Percentiles rank a stretch among this genome's conserved stretches.
These are phyloP conservation scores for Drosophila acutilabella DNA, from an alignment of 2,888 invertebrate genomes.

Conservation along the genomic window DNA sequence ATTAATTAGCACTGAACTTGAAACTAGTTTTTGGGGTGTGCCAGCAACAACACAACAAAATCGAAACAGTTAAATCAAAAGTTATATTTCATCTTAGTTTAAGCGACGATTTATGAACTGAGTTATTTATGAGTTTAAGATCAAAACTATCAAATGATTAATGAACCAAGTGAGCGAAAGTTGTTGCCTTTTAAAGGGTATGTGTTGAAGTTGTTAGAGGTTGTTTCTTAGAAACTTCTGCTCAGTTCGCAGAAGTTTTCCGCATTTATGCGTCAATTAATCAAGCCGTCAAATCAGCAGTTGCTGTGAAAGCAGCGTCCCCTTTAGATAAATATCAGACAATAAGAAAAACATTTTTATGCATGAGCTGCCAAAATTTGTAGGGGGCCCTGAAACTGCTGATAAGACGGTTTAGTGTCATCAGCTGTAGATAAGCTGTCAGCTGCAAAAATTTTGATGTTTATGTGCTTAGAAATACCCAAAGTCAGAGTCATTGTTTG, in stretches of 20 bases:
- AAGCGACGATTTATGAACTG: constrained; percentile 2
- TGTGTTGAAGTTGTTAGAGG: too few species aligned
- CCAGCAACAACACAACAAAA: not conserved
- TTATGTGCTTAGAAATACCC: not conserved
- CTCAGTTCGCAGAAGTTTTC: constrained; percentile 19
- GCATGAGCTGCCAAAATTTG: constrained; percentile 34
- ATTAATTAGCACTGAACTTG: constrained; percentile 75
- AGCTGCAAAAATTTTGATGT: constrained; percentile 1
- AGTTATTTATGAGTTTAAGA: not conserved
- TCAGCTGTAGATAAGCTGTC: constrained; percentile 44
- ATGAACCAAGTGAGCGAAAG: not conserved
- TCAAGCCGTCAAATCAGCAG: constrained; percentile 7
- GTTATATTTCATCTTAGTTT: not conserved
- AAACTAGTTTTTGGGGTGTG: constrained; percentile 41
- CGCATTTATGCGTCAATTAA: constrained; percentile 20
- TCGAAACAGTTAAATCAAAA: constrained; percentile 8
- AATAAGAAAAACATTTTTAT: constrained; percentile 36
- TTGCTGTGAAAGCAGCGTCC: constrained; percentile 35
- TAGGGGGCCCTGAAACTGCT: not conserved
- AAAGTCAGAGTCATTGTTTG: constrained; percentile 28
- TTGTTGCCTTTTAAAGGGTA: too few species aligned
- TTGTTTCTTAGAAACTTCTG: too few species aligned
- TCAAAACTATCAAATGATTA: not conserved
- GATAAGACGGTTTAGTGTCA: constrained; percentile 35
- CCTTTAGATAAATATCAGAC: constrained; percentile 15